Evolutionary conservation across 2,888 invertebrate genomes (phyloP).

Genomic region (Poecilus cupreus): DNA sequence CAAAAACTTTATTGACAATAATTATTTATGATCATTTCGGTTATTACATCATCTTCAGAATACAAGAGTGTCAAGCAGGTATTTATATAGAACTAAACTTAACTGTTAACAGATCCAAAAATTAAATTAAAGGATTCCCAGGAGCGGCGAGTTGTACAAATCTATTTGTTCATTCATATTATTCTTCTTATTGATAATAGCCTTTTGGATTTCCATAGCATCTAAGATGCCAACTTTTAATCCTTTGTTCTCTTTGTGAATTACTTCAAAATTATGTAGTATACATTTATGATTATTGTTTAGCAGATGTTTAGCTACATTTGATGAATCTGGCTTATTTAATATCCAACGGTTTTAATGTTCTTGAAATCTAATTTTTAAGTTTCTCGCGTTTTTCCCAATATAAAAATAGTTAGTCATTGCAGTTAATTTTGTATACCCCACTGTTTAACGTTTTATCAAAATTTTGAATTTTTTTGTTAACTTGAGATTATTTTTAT

Average conservation of each 20-base stretch:
- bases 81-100: too few species aligned
- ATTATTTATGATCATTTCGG: too few species aligned
- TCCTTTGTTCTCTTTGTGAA: too few species aligned
- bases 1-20: too few species aligned
- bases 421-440: background rate
- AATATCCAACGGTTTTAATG: background rate
- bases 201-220: background rate
- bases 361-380: background rate
- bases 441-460: too few species aligned
- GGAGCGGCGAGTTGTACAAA: background rate
- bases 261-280: background rate
- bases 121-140: background rate
- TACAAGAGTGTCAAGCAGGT: too few species aligned
- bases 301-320: too few species aligned
- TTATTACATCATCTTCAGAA: too few species aligned
- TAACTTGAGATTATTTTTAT: background rate
- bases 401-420: background rate
- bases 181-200: background rate
- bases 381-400: background rate
- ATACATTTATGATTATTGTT: too few species aligned
- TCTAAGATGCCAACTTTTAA: background rate
- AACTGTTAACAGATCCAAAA: too few species aligned
- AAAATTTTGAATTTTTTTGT: too few species aligned
- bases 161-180: background rate
- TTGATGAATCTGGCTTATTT: too few species aligned